Percentiles rank a stretch among this genome's conserved stretches.
phyloP scores from a whole-genome alignment of 2,113 vertebrate species.

The Microcebus murinus region DNA sequence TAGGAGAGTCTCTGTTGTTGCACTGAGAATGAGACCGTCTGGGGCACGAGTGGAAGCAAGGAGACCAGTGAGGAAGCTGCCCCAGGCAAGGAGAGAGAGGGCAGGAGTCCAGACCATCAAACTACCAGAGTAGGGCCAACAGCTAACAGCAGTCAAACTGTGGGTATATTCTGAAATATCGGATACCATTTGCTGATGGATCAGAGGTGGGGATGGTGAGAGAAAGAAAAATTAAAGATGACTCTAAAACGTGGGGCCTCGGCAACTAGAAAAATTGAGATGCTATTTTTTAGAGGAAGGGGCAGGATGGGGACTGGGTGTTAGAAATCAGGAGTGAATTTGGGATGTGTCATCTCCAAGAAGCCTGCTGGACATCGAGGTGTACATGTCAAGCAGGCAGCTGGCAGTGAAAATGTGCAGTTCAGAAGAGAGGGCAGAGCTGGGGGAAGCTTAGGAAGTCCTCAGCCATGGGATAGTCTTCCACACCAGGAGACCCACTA shows the following conservation, averaged over 20 bases:
- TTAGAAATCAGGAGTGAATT: not conserved
- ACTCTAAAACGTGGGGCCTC: not conserved
- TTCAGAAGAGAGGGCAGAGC: not conserved
- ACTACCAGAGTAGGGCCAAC: not conserved
- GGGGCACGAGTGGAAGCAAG: not conserved
- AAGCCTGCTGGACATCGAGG: not conserved
- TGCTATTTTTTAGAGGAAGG: not conserved
- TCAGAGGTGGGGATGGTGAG: not conserved
- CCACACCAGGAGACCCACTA: not conserved
- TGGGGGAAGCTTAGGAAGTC: not conserved
- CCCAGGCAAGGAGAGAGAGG: not conserved
- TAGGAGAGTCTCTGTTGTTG: not conserved
- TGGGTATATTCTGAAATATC: not conserved
- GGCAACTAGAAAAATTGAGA: not conserved
- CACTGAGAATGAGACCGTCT: not conserved
- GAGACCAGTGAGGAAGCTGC: not conserved
- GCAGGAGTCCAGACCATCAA: not conserved
- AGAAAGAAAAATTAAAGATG: not conserved
- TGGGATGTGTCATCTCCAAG: not conserved
- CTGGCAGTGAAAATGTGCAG: not conserved
- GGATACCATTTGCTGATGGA: not conserved
- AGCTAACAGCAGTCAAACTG: not conserved
- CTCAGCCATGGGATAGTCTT: not conserved
- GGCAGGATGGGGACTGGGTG: not conserved
- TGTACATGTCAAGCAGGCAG: not conserved